A percentile compares a stretch with the other conserved stretches of the same genome.
Conservation (phyloP, 2,113 vertebrate species). For the Phyllopteryx taeniolatus region DNA sequence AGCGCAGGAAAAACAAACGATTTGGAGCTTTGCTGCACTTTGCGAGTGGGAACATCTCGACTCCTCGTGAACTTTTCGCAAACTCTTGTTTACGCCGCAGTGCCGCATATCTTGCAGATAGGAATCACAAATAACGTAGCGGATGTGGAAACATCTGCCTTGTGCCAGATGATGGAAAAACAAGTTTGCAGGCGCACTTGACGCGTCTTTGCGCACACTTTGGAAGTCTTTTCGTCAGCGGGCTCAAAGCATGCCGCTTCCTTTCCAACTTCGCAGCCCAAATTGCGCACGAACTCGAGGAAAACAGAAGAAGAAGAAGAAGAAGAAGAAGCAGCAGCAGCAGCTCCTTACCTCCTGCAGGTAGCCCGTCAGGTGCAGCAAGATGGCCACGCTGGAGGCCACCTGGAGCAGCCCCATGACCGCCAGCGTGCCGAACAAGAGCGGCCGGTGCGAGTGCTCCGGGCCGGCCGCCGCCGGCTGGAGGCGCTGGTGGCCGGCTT, state of each 20-base stretch:
- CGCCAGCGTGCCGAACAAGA: conserved; percentile 80
- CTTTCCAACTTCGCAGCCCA: background rate
- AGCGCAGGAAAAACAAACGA: too few relatives aligned
- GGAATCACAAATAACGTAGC: conserved; percentile 30
- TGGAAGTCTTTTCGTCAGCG: background rate
- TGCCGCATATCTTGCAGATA: conserved; percentile 22
- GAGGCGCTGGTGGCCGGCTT: conserved; percentile 68
- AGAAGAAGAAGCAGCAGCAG: too few relatives aligned
- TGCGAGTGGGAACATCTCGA: conserved; percentile 21
- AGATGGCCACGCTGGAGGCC: conserved; percentile 88
- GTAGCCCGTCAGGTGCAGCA: conserved; percentile 90
- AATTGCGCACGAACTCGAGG: conserved; percentile 17
- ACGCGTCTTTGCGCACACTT: background rate
- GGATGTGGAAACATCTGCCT: conserved; percentile 57
- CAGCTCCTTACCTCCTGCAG: conserved; percentile 74
- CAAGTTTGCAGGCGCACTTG: background rate
- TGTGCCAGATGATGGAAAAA: conserved; percentile 24
- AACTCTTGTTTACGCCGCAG: conserved; percentile 28
- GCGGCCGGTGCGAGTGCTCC: conserved; percentile 73
- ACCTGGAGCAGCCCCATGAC: conserved; percentile 90
- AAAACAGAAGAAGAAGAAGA: background rate
- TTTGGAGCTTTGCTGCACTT: background rate
- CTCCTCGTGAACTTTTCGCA: background rate
- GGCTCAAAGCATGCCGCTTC: background rate
- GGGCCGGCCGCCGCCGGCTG: conserved; percentile 60